phyloP scores from a whole-genome alignment of 2,888 invertebrate species.

The Pollenia griseotomentosa region DNA sequence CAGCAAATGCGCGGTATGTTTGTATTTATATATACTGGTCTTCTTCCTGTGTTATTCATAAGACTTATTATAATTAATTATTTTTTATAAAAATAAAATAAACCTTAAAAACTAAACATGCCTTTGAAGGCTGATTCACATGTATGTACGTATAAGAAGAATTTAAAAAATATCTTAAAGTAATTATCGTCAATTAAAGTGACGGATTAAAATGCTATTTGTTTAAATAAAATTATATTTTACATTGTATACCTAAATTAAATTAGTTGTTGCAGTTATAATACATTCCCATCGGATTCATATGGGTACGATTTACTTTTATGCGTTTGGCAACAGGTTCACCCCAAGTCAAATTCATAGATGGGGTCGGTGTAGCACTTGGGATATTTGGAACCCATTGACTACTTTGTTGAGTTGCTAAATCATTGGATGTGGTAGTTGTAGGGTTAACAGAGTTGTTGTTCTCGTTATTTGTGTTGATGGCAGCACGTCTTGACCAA shows the following conservation, averaged over 20 bases:
- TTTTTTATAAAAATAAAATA: too few relatives aligned
- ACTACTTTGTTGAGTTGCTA: background rate
- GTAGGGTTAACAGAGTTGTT: background rate
- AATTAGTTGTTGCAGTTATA: conserved; percentile 68
- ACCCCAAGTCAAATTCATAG: conserved; percentile 78
- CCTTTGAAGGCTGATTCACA: conserved; percentile 52
- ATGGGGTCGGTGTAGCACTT: conserved; percentile 60
- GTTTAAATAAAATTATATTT: too few relatives aligned
- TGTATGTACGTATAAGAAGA: conserved; percentile 5
- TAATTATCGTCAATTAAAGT: conserved; percentile 53
- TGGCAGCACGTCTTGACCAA: conserved; percentile 5
- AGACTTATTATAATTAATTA: too few relatives aligned
- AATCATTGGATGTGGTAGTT: background rate
- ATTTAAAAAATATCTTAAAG: background rate
- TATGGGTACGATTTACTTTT: conserved; percentile 75
- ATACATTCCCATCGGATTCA: conserved; percentile 75
- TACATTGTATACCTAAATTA: too few relatives aligned
- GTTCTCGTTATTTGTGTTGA: background rate
- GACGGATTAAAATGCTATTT: conserved; percentile 12
- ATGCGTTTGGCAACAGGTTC: conserved; percentile 76
- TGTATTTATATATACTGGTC: background rate
- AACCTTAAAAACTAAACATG: background rate
- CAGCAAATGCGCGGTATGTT: too few relatives aligned
- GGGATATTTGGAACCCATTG: conserved; percentile 30
- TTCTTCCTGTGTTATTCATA: too few relatives aligned